phyloP scores from a whole-genome alignment of 2,888 invertebrate species.

The Ochropacha duplaris region DNA sequence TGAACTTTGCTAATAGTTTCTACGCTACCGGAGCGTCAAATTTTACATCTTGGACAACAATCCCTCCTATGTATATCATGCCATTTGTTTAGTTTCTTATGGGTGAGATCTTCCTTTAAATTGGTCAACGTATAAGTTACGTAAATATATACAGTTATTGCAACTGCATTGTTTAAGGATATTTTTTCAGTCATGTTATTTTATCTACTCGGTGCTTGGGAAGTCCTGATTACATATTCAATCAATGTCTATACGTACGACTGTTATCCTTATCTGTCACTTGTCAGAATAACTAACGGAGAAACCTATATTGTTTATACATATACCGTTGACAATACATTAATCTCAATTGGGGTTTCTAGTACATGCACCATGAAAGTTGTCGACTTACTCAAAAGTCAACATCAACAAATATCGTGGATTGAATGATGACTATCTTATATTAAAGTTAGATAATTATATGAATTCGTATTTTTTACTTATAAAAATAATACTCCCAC shows the following conservation, averaged over 20 bases:
- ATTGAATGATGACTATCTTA: not conserved
- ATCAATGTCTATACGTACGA: constrained; percentile 57
- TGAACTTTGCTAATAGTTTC: constrained; percentile 54
- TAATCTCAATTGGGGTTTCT: constrained; percentile 69
- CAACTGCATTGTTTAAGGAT: not conserved
- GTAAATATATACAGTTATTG: not conserved
- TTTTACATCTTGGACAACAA: constrained; percentile 33
- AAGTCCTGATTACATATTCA: constrained; percentile 61
- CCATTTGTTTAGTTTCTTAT: constrained; percentile 7
- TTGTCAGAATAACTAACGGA: constrained; percentile 68
- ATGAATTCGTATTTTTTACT: not conserved
- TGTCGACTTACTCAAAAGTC: no score
- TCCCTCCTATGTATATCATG: constrained; percentile 25
- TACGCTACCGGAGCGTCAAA: constrained; percentile 55
- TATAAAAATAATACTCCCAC: constrained; percentile 37
- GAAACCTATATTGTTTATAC: constrained; percentile 52
- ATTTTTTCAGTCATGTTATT: not conserved
- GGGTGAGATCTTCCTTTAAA: not conserved
- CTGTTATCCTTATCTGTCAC: constrained; percentile 69
- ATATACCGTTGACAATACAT: constrained; percentile 66
- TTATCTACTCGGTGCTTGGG: constrained; percentile 13
- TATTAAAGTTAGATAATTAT: no score
- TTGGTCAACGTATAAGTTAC: not conserved
- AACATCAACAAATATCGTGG: no score
- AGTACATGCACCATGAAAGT: constrained; percentile 31